Evolutionary conservation across 2,797 vertebrate species (phyloP).

Genomic region (Craterocephalus amniculus): DNA sequence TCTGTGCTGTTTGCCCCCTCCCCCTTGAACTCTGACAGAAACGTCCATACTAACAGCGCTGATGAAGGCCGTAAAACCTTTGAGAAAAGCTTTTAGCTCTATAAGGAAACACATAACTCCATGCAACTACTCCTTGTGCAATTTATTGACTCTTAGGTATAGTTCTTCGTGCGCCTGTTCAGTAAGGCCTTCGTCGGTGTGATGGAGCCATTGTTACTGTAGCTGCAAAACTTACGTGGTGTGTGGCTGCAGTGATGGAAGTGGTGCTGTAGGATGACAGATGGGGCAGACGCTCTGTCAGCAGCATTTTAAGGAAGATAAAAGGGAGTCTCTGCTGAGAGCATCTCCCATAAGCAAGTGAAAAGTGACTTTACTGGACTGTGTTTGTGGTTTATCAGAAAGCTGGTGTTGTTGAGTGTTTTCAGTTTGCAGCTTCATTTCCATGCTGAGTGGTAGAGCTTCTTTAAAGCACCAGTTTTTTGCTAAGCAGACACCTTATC

Average conservation of each 20-base stretch:
- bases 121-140: constrained; percentile 17
- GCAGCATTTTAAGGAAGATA: neutral
- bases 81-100: constrained; percentile 26
- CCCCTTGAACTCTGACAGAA: neutral
- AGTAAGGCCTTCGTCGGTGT: constrained; percentile 30
- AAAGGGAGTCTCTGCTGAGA: constrained; percentile 14
- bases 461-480: too few species aligned
- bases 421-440: neutral
- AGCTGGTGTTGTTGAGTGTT: neutral
- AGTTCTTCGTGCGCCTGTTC: constrained; percentile 9
- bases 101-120: constrained; percentile 45
- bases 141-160: constrained; percentile 46
- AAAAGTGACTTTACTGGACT: constrained; percentile 15
- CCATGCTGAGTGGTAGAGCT: too few species aligned
- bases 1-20: neutral
- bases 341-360: constrained; percentile 27
- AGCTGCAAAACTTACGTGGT: constrained; percentile 20
- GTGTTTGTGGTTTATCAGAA: constrained; percentile 7
- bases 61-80: constrained; percentile 22
- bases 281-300: constrained; percentile 30
- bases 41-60: constrained; percentile 6
- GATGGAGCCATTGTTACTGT: constrained; percentile 32
- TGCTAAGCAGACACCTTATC: too few species aligned
- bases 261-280: constrained; percentile 16
- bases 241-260: constrained; percentile 26